Evolutionary conservation across 2,797 vertebrate genomes (phyloP).

Genomic region (Oreochromis grahami): DNA sequence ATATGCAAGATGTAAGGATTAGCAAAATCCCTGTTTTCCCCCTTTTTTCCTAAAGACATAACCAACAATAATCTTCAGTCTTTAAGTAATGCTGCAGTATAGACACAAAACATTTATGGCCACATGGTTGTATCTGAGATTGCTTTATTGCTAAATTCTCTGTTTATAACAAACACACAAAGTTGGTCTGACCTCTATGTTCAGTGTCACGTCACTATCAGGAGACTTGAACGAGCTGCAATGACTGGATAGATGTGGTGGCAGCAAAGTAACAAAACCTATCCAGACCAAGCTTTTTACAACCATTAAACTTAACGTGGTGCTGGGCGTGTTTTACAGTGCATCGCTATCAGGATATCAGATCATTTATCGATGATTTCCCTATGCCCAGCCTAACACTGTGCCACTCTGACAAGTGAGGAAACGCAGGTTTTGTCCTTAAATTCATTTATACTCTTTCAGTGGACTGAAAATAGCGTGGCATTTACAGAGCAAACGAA

Average conservation of each 20-base stretch:
- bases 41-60: neutral
- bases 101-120: neutral
- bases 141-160: neutral
- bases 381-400: neutral
- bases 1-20: neutral
- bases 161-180: neutral
- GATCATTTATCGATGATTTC: neutral
- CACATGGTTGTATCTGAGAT: neutral
- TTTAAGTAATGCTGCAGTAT: neutral
- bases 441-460: slow-evolving; percentile 1
- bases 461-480: neutral
- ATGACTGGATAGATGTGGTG: neutral
- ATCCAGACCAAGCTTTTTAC: neutral
- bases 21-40: neutral
- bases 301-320: neutral
- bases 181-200: slow-evolving; percentile 1
- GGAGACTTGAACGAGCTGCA: neutral
- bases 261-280: neutral
- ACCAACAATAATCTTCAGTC: neutral
- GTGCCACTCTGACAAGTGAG: neutral
- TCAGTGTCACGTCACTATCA: neutral
- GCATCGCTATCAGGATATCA: neutral
- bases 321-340: neutral
- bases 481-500: slow-evolving; percentile 11
- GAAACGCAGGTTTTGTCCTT: slow-evolving; percentile 5